phyloP scores from a whole-genome alignment of 2,888 invertebrate genomes.

The Eledona agricola region DNA sequence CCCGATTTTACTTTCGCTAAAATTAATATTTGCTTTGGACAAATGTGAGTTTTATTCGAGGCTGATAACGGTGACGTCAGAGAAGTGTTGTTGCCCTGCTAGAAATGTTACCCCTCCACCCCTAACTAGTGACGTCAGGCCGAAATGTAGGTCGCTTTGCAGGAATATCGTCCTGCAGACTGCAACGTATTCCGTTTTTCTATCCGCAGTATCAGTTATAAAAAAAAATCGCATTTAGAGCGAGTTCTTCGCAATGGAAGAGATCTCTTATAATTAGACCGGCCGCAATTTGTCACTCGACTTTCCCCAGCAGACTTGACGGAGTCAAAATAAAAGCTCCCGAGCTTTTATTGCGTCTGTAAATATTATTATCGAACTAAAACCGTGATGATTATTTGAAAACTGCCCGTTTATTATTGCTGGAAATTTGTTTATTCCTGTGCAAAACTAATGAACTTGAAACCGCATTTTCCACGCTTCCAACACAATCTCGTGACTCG shows the following conservation, averaged over 20 bases:
- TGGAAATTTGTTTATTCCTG: constrained; percentile 16
- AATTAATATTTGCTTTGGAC: too few relatives aligned
- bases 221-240: too few relatives aligned
- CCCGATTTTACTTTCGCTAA: too few relatives aligned
- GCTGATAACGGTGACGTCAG: constrained; percentile 44
- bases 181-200: constrained; percentile 16
- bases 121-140: constrained; percentile 42
- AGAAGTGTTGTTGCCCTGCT: constrained; percentile 43
- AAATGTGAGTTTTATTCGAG: constrained; percentile 30
- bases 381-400: constrained; percentile 26
- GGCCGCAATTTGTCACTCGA: constrained; percentile 17
- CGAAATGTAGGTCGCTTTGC: constrained; percentile 44
- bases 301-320: constrained; percentile 7
- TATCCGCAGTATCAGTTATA: constrained; percentile 8
- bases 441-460: constrained; percentile 8
- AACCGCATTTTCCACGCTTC: constrained; percentile 3
- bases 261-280: constrained; percentile 16
- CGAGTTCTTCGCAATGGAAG: constrained; percentile 1
- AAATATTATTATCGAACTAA: constrained; percentile 17
- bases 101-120: constrained; percentile 35
- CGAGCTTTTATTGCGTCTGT: constrained; percentile 21
- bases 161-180: constrained; percentile 16
- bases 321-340: constrained; percentile 25
- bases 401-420: constrained; percentile 21
- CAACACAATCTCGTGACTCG: constrained; percentile 20